Evolutionary conservation across 1,140 invertebrate genomes (phyloP).

Genomic region (Heliconius eleuchia): DNA sequence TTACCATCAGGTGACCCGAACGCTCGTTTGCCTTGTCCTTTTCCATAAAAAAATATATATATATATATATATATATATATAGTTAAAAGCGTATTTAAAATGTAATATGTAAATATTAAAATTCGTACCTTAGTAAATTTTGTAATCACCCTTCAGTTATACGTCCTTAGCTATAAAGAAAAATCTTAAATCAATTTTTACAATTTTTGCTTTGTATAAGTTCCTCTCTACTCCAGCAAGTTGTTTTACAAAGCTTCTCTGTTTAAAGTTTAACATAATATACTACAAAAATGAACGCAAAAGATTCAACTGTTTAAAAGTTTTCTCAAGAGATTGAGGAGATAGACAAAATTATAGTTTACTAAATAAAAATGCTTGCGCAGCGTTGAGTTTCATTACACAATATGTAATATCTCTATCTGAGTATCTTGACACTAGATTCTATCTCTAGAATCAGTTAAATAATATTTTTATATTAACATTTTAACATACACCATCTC

Average conservation of each 20-base stretch:
- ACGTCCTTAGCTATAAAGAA: neutral
- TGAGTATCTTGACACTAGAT: neutral
- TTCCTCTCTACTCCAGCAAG: neutral
- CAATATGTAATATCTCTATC: too few species aligned
- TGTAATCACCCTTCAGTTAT: too few species aligned
- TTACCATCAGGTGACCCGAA: too few species aligned
- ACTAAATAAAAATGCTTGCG: neutral
- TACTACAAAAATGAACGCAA: conserved; percentile 5
- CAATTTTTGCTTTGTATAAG: neutral
- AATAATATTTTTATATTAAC: neutral
- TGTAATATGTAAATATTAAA: too few species aligned
- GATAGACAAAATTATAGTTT: neutral
- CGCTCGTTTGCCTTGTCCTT: too few species aligned
- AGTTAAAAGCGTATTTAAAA: too few species aligned
- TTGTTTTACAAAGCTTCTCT: neutral
- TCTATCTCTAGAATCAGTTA: too few species aligned
- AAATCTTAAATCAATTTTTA: neutral
- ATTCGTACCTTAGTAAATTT: too few species aligned
- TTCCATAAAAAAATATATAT: too few species aligned
- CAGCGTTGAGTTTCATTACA: too few species aligned
- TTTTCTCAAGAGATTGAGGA: neutral
- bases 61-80: too few species aligned
- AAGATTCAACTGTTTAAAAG: neutral
- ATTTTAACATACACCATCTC: neutral
- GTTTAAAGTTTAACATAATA: conserved; percentile 8